These are phyloP conservation scores for Habropoda laboriosa DNA, from an alignment of 1,140 invertebrate genomes.

Conservation along the genomic window DNA sequence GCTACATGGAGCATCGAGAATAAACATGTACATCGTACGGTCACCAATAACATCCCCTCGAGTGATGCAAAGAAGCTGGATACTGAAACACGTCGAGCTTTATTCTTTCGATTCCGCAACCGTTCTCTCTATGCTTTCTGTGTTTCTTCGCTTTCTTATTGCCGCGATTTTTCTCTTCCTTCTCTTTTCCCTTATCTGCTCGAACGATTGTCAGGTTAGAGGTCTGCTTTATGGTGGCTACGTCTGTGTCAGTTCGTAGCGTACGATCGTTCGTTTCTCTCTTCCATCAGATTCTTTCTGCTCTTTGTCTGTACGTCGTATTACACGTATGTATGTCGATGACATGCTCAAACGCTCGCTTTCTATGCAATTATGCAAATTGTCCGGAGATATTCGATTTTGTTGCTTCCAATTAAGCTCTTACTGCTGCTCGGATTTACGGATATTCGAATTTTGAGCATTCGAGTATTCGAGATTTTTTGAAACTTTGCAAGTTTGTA, in stretches of 20 bases:
- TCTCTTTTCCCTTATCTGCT: background rate
- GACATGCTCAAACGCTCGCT: background rate
- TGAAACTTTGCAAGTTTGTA: too few relatives aligned
- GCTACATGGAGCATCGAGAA: background rate
- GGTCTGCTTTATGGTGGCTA: conserved; percentile 8
- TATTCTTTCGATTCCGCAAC: background rate
- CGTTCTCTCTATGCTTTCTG: background rate
- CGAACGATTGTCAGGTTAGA: conserved; percentile 6
- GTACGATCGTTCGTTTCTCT: background rate
- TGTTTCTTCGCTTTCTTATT: background rate
- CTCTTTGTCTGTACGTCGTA: background rate
- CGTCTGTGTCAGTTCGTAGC: background rate
- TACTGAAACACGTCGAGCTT: background rate
- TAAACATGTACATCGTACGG: background rate
- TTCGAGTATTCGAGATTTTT: too few relatives aligned
- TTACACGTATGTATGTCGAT: background rate
- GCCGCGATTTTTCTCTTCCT: background rate
- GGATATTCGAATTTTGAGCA: too few relatives aligned
- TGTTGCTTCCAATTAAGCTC: too few relatives aligned
- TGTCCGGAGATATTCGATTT: too few relatives aligned
- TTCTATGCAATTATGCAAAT: too few relatives aligned
- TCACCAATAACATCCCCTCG: background rate
- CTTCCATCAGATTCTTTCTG: conserved; percentile 2
- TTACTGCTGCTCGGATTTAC: too few relatives aligned
- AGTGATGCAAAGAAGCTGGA: background rate